These are phyloP conservation scores for Chrysoperla carnea DNA, from an alignment of 1,140 invertebrate genomes.

Conservation along the genomic window DNA sequence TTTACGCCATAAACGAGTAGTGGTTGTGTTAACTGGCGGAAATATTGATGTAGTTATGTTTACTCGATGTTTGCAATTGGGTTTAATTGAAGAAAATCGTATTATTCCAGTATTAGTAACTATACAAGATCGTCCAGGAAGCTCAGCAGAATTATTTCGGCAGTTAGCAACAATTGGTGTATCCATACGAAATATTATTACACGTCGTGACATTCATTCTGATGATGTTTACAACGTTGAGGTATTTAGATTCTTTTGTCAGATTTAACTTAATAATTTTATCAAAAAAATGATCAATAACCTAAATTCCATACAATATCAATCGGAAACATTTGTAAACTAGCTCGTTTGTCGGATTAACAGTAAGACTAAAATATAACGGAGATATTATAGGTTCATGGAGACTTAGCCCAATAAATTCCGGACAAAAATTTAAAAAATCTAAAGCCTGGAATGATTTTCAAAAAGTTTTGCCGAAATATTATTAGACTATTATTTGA, in stretches of 20 bases:
- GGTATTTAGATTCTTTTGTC: constrained; percentile 2
- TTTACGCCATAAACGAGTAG: constrained; percentile 52
- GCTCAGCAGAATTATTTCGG: constrained; percentile 38
- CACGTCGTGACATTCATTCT: constrained; percentile 45
- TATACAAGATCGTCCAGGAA: constrained; percentile 37
- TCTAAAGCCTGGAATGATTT: too few relatives aligned
- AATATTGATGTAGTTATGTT: constrained; percentile 55
- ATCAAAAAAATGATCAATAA: too few relatives aligned
- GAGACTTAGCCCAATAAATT: too few relatives aligned
- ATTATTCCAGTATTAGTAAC: constrained; percentile 47
- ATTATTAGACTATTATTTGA: too few relatives aligned
- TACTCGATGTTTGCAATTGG: constrained; percentile 45
- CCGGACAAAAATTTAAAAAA: too few relatives aligned
- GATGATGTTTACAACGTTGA: constrained; percentile 37
- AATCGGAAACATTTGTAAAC: too few relatives aligned
- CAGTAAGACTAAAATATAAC: too few relatives aligned
- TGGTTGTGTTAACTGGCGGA: constrained; percentile 47
- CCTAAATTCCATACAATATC: too few relatives aligned
- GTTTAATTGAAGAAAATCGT: constrained; percentile 48
- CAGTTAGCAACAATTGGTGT: constrained; percentile 31
- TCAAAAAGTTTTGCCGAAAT: too few relatives aligned
- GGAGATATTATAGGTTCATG: too few relatives aligned
- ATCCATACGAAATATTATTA: constrained; percentile 45
- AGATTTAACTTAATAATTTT: too few relatives aligned
- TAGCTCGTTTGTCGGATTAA: too few relatives aligned